Evolutionary conservation across 2,113 vertebrate species (phyloP).

Genomic region (Eublepharis macularius): DNA sequence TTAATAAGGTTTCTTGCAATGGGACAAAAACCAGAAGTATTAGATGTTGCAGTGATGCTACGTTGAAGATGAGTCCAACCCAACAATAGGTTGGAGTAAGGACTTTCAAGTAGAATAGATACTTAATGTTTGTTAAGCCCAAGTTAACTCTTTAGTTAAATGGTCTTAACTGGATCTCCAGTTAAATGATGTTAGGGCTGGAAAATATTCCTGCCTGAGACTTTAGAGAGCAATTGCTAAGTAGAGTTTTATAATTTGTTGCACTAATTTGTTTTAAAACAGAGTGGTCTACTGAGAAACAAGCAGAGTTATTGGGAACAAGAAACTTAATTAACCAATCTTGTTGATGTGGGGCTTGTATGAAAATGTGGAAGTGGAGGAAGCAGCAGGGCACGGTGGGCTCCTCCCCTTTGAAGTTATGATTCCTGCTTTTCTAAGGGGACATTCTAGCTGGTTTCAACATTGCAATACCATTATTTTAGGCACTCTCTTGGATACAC

Average conservation of each 20-base stretch:
- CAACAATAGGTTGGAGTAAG: background rate
- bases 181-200: too few species aligned
- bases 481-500: too few species aligned
- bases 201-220: background rate
- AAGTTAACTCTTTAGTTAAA: background rate
- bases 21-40: conserved; percentile 21
- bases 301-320: background rate
- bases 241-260: too few species aligned
- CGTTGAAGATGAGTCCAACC: conserved; percentile 24
- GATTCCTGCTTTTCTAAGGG: background rate
- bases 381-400: background rate
- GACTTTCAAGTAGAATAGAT: background rate
- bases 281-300: background rate
- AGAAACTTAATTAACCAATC: background rate
- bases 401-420: background rate
- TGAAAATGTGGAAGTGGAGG: background rate
- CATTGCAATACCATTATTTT: background rate
- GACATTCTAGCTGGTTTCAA: background rate
- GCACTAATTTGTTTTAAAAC: too few species aligned
- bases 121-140: background rate
- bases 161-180: background rate
- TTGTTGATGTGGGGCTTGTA: background rate
- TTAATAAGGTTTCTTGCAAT: conserved; percentile 53
- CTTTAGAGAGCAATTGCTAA: background rate
- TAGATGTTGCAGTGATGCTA: conserved; percentile 30